Conservation (phyloP, 2,797 vertebrate genomes). For the Odontamblyopus lacepedii region DNA sequence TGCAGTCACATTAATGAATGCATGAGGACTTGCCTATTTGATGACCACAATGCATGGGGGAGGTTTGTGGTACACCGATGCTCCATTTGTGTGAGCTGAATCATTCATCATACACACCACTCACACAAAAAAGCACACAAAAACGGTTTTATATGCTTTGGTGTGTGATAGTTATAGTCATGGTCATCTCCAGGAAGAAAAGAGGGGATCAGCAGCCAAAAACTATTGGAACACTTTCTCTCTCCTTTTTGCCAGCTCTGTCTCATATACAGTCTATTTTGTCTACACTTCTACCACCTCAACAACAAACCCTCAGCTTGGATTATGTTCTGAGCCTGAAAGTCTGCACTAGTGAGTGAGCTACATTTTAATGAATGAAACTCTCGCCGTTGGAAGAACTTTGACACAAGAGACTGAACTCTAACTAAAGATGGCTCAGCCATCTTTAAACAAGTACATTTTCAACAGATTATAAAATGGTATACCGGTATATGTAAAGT, state of each 20-base stretch:
- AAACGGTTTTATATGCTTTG: conserved; percentile 13
- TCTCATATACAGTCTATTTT: conserved; percentile 1
- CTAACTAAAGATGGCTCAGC: background rate
- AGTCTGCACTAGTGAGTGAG: background rate
- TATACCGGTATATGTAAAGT: too few relatives aligned
- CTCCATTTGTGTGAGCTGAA: conserved; percentile 71
- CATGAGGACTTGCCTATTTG: conserved; percentile 69
- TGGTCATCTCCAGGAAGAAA: conserved; percentile 24
- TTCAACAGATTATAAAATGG: too few relatives aligned
- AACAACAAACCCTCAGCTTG: conserved; percentile 4
- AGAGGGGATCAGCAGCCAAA: background rate
- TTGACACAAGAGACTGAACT: background rate
- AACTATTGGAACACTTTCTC: background rate
- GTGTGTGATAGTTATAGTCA: conserved; percentile 17
- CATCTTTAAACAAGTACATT: background rate
- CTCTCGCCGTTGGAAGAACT: background rate
- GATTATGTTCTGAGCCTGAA: conserved; percentile 5
- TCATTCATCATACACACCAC: conserved; percentile 59
- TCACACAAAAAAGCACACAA: conserved; percentile 9
- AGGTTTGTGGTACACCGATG: conserved; percentile 57
- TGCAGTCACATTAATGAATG: conserved; percentile 68
- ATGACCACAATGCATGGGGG: conserved; percentile 67
- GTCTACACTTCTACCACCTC: background rate
- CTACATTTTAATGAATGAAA: conserved; percentile 3
- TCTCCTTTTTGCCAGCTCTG: background rate